Percentiles rank a stretch among this genome's conserved stretches.
Evolutionary conservation across 1,140 invertebrate genomes (phyloP).

Genomic region (Papilio polytes): DNA sequence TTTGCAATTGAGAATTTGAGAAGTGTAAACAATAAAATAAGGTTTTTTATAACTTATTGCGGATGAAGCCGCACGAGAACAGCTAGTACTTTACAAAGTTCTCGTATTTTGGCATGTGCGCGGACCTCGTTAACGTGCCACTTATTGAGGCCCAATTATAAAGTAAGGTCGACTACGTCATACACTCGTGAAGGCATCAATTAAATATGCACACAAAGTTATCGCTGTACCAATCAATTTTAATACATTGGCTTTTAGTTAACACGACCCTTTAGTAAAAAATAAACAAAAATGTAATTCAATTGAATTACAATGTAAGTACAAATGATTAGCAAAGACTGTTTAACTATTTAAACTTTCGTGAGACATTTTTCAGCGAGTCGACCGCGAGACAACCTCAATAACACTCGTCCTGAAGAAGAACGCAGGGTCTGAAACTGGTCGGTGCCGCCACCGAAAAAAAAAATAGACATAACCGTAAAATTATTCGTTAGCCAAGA

Average conservation of each 20-base stretch:
- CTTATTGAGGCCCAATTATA: constrained; percentile 41
- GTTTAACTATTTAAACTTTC: too few relatives aligned
- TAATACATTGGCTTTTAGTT: neutral
- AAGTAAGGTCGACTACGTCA: constrained; percentile 40
- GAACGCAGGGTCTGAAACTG: too few relatives aligned
- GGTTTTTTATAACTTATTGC: too few relatives aligned
- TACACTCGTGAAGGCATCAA: constrained; percentile 31
- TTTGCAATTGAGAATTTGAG: too few relatives aligned
- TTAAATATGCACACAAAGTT: constrained; percentile 36
- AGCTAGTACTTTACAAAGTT: constrained; percentile 30
- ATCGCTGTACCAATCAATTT: neutral
- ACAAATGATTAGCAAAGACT: neutral
- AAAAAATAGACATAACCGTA: too few relatives aligned
- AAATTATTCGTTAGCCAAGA: neutral
- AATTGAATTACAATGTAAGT: neutral
- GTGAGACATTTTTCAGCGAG: too few relatives aligned
- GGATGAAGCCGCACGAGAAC: too few relatives aligned
- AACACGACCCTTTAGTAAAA: neutral
- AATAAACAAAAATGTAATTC: neutral
- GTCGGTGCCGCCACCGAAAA: too few relatives aligned
- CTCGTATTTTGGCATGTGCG: constrained; percentile 37
- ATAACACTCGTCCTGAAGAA: too few relatives aligned
- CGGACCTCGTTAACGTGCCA: constrained; percentile 40
- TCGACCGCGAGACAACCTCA: too few relatives aligned
- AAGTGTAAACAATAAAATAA: too few relatives aligned